Evolutionary conservation across 1,140 invertebrate species (phyloP).

Genomic region (Magallana angulata): DNA sequence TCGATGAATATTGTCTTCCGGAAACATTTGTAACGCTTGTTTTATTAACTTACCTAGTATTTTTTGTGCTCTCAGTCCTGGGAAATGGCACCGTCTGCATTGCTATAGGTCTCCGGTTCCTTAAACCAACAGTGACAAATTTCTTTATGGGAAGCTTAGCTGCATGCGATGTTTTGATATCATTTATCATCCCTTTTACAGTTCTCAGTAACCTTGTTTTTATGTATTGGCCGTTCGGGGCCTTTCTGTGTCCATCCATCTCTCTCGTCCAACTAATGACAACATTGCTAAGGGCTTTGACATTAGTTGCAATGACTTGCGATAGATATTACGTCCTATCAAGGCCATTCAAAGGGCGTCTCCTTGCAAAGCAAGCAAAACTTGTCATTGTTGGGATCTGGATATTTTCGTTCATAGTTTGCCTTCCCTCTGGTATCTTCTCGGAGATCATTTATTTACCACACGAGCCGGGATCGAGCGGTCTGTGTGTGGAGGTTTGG

Average conservation of each 20-base stretch:
- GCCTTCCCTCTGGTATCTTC: conserved; percentile 54
- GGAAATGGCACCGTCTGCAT: conserved; percentile 93
- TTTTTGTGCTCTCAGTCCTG: conserved; percentile 80
- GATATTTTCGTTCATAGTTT: conserved; percentile 79
- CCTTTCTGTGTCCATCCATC: conserved; percentile 89
- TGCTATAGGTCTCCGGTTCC: conserved; percentile 89
- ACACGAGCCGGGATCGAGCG: conserved; percentile 37
- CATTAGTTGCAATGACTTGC: conserved; percentile 95
- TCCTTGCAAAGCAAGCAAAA: conserved; percentile 86
- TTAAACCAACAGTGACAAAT: conserved; percentile 96
- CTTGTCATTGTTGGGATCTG: conserved; percentile 87
- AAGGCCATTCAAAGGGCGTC: conserved; percentile 88
- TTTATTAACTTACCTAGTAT: neutral
- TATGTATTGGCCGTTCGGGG: conserved; percentile 92
- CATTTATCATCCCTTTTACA: conserved; percentile 59
- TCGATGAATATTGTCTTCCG: neutral
- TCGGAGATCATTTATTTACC: conserved; percentile 50
- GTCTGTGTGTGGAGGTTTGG: conserved; percentile 61
- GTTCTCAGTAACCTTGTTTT: conserved; percentile 88
- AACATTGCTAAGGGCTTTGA: conserved; percentile 95
- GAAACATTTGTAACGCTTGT: neutral
- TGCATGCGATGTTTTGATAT: conserved; percentile 86
- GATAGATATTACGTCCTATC: conserved; percentile 95
- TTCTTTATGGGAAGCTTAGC: conserved; percentile 97
- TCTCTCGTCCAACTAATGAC: conserved; percentile 93